Evolutionary conservation across 1,140 invertebrate species (phyloP), one percentile per base, ranked within the genome.

Genomic region (Helicoverpa zea): DNA sequence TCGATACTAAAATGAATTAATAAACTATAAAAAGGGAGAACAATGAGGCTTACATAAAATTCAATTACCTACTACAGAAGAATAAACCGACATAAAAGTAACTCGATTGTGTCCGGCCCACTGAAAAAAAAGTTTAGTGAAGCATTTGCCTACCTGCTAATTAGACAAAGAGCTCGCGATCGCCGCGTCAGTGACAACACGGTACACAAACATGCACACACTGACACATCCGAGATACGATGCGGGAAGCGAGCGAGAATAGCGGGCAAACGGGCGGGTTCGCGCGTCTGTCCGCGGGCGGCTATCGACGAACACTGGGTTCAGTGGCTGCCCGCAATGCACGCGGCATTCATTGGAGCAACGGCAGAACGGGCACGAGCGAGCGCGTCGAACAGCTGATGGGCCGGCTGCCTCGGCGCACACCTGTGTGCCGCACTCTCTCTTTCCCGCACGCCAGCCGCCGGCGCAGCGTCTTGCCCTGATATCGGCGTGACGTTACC

Each of bases 151-250:
- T 94, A 93, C 91, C 91, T 94, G 90, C 83, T 93, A 93, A 93
- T 94, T 92, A 92, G 89, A 92, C 91, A 93, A 94, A 93, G 91
- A 92, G 89, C 85, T 89, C 84, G 86, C 81, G 82, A 90, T 91
- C 87, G 87, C 61, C 84, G 84, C 81, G 87, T 91, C 88, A 87
- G 89, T 90, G 89, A 88, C 85, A 88, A 86, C 89, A 88, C 87
- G 81, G 85, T 81, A 91, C 89, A 91, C 85, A 89, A 86, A 87
- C 88, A 91, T 88, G 86, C 88, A 90, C 85, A 87, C 89, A 88
- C 84, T 79, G 85, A 87, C 83, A 91, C 88, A 90, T 91, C 81
- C 81, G 85, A 78, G 78, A 82, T 82, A 77, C 75, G 82, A 64
- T 77, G 75, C 61, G 75, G 75, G 75, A 77, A 83, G 87, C 87